A percentile compares a stretch with the other conserved stretches of the same genome.
phyloP scores from a whole-genome alignment of 2,113 vertebrate species.

The Meriones unguiculatus region DNA sequence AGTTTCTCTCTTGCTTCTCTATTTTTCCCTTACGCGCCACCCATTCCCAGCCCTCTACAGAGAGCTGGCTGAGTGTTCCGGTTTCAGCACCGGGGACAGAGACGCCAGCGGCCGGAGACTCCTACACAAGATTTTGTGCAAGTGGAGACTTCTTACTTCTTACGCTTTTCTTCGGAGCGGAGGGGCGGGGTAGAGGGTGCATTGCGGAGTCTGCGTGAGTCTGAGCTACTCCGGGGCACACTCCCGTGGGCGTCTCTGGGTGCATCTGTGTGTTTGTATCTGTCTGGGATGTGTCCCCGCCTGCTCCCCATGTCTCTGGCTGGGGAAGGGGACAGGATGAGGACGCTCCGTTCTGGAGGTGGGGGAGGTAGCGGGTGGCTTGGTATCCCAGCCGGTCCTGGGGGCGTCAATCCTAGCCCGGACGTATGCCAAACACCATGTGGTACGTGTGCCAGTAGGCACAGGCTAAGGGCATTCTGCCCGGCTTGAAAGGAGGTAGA shows the following conservation, averaged over 20 bases:
- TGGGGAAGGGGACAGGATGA: constrained; percentile 79
- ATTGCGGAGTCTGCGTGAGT: constrained; percentile 25
- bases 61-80: not conserved
- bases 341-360: constrained; percentile 81
- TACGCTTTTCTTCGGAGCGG: not conserved
- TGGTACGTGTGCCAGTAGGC: constrained; percentile 80
- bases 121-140: not conserved
- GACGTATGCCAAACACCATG: constrained; percentile 78
- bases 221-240: constrained; percentile 70
- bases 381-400: constrained; percentile 79
- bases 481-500: constrained; percentile 54
- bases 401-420: constrained; percentile 81
- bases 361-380: constrained; percentile 78
- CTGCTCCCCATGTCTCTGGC: constrained; percentile 81
- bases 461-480: constrained; percentile 82
- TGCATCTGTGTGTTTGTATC: constrained; percentile 80
- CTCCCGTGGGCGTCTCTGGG: constrained; percentile 70
- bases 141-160: not conserved
- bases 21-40: not conserved
- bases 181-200: not conserved
- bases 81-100: constrained; percentile 80
- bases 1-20: not conserved
- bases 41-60: not conserved
- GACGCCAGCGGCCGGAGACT: not conserved
- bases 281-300: constrained; percentile 78